A percentile compares a stretch with the other conserved stretches of the same genome.
These are phyloP conservation scores for Amaurobius ferox DNA, from an alignment of 2,888 invertebrate species.

Conservation along the genomic window DNA sequence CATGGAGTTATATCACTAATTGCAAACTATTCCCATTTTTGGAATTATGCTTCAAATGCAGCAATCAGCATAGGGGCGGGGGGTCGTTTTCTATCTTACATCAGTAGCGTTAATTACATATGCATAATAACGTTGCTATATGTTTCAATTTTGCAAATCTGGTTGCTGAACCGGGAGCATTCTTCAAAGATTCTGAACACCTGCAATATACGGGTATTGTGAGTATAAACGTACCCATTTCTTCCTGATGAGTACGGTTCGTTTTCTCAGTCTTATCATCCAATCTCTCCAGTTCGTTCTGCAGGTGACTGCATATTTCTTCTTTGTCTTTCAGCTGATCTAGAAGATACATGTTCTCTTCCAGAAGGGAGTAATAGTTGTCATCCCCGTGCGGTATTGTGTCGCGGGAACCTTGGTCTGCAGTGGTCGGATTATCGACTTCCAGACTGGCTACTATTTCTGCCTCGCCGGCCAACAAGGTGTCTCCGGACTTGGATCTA, in stretches of 20 bases:
- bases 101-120: too few relatives aligned
- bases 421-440: not conserved
- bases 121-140: too few relatives aligned
- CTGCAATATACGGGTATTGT: too few relatives aligned
- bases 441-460: conserved; percentile 26
- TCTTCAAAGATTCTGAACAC: too few relatives aligned
- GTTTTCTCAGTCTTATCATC: conserved; percentile 77
- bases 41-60: too few relatives aligned
- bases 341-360: conserved; percentile 79
- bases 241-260: conserved; percentile 74
- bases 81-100: too few relatives aligned
- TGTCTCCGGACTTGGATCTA: conserved; percentile 67
- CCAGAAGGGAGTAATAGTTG: conserved; percentile 79
- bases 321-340: conserved; percentile 79
- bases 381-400: conserved; percentile 75
- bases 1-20: too few relatives aligned
- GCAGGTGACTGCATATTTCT: conserved; percentile 78
- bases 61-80: too few relatives aligned
- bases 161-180: too few relatives aligned
- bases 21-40: too few relatives aligned
- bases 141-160: too few relatives aligned
- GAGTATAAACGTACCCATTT: conserved; percentile 71
- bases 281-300: conserved; percentile 77
- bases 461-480: conserved; percentile 38
- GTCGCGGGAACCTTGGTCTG: conserved; percentile 22